These are phyloP conservation scores for Saccopteryx leptura DNA, from an alignment of 2,113 vertebrate species.

Conservation along the genomic window DNA sequence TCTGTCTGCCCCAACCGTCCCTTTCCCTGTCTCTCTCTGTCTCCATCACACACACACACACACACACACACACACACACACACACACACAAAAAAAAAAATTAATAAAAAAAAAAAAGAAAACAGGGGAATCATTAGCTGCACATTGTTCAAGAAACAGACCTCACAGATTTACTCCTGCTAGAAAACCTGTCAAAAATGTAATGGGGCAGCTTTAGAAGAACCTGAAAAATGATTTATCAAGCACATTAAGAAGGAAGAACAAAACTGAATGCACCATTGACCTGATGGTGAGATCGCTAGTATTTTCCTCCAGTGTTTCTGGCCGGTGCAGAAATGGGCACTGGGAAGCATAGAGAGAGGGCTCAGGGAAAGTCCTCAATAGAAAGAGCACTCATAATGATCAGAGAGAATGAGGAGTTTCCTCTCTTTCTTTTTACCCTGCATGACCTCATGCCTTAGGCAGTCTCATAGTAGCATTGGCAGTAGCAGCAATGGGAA, in stretches of 20 bases:
- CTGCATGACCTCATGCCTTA: no score
- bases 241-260: not conserved
- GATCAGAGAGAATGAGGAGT: not conserved
- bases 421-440: accelerated
- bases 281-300: not conserved
- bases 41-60: no score
- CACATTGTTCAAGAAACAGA: not conserved
- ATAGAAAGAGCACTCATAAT: not conserved
- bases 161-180: not conserved
- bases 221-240: not conserved
- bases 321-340: not conserved
- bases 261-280: not conserved
- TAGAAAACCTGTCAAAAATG: not conserved
- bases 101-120: not conserved
- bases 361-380: not conserved
- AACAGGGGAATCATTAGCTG: not conserved
- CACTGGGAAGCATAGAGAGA: not conserved
- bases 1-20: no score
- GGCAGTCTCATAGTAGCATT: not conserved
- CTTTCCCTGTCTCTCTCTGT: no score
- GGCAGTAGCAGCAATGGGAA: not conserved
- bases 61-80: no score
- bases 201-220: not conserved
- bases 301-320: not conserved
- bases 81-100: no score